A percentile compares a stretch with the other conserved stretches of the same genome.
Evolutionary conservation across 2,797 vertebrate species (phyloP).

Genomic region (Eidolon dupreanum): DNA sequence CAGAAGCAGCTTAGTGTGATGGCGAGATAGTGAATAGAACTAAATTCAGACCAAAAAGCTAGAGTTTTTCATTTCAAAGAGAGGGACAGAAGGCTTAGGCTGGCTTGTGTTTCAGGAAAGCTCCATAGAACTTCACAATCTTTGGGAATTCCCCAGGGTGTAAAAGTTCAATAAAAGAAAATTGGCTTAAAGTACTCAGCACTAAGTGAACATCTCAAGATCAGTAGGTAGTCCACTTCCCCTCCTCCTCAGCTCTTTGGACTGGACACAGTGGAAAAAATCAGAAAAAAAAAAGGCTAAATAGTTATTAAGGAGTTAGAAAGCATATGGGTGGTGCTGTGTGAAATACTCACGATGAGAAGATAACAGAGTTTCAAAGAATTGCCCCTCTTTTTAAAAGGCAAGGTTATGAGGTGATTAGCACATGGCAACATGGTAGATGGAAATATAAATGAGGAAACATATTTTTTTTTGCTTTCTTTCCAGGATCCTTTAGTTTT

Average conservation of each 20-base stretch:
- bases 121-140: constrained; percentile 11
- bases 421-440: neutral
- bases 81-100: neutral
- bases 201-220: constrained; percentile 49
- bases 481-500: neutral
- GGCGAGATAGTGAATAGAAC: constrained; percentile 51
- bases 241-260: neutral
- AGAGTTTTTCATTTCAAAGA: constrained; percentile 64
- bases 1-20: constrained; percentile 45
- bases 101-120: constrained; percentile 26
- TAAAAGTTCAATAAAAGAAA: constrained; percentile 50
- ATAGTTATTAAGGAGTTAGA: neutral
- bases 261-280: neutral
- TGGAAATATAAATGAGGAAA: neutral
- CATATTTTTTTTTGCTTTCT: neutral
- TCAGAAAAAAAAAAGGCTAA: constrained; percentile 22
- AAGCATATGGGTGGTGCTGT: neutral
- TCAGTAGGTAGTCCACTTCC: neutral
- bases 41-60: constrained; percentile 52
- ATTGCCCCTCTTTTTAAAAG: neutral
- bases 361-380: neutral
- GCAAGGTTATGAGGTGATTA: neutral
- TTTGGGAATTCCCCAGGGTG: constrained; percentile 53
- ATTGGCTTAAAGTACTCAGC: constrained; percentile 27
- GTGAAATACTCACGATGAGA: neutral